Evolutionary conservation across 2,113 vertebrate genomes (phyloP), one percentile per base, ranked within the genome.

Genomic region (Tautogolabrus adspersus): DNA sequence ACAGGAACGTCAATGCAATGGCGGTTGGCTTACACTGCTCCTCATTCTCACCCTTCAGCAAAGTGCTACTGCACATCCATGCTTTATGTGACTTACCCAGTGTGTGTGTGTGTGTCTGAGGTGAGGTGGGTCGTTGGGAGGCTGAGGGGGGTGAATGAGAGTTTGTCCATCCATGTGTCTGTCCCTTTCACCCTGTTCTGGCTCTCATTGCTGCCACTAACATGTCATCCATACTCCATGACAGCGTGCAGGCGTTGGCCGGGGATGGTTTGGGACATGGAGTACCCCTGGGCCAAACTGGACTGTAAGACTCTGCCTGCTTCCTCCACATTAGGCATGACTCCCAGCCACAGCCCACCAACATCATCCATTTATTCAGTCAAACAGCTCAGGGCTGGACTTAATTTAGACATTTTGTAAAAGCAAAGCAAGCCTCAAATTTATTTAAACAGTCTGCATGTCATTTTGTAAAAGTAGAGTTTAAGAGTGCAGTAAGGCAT

Each of bases 221-320:
- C 93, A 93, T 94, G 88, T 95, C 93, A 94, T 89, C 90, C 94
- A 92, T 82, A 37, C 82, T 91, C 88, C 94, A 91, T 74, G 30
- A 84, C 87, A 91, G 82, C 80, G 88, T 89, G 88, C 81, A 89
- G 88, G 79, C 93, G 93, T 90, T 94, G 93, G 92, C 89, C 90
- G 65, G 89, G 91, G 87, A 93, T 92, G 91, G 87, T 69, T 91
- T 93, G 92, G 88, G 90, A 94, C 90, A 84, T 90, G 76, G 71
- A 89, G 30, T 87, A 91, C 90, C 93, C 85, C 89, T 93, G 90
- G 93, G 82, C 91, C 88, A 87, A 85, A 87, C 66, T 68, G 84
- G 91, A 91, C 88, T 89, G 87, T 94, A 92, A 93, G 91, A 73
- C 44, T 76, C 69, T 87, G 88, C 84, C 79, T 84, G 79, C 70